A percentile compares a stretch with the other conserved stretches of the same genome.
These are phyloP conservation scores for Heliconius ethilla DNA, from an alignment of 2,888 invertebrate genomes.

Conservation along the genomic window DNA sequence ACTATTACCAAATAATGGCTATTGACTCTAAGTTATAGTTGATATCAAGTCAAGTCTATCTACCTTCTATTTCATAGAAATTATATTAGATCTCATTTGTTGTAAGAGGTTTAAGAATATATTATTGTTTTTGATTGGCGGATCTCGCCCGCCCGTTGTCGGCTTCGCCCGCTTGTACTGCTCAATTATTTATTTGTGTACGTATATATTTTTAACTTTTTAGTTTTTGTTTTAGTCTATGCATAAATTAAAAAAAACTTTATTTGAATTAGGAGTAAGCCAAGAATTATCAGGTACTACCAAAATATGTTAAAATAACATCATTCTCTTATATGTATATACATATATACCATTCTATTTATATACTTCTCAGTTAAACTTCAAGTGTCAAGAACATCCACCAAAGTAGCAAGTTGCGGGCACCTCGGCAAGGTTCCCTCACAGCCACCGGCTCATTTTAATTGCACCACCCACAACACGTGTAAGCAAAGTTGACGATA, in stretches of 20 bases:
- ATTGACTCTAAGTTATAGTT: conserved; percentile 13
- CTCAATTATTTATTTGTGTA: too few species aligned
- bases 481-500: conserved; percentile 25
- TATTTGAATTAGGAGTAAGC: too few species aligned
- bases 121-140: not conserved
- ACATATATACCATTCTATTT: not conserved
- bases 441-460: conserved; percentile 30
- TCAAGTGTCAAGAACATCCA: conserved; percentile 24
- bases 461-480: conserved; percentile 35
- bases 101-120: not conserved
- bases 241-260: too few species aligned
- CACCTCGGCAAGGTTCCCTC: conserved; percentile 27
- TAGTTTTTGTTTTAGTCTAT: too few species aligned
- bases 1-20: conserved; percentile 10
- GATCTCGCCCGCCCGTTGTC: too few species aligned
- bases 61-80: not conserved
- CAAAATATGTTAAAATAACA: not conserved
- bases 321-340: too few species aligned
- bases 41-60: not conserved
- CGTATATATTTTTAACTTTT: too few species aligned
- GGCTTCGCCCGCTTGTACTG: too few species aligned
- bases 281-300: not conserved
- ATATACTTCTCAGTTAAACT: not conserved
- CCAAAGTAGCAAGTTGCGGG: conserved; percentile 30
- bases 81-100: not conserved